Evolutionary conservation across 2,113 vertebrate species (phyloP).

Genomic region (Ploceus nigricollis): DNA sequence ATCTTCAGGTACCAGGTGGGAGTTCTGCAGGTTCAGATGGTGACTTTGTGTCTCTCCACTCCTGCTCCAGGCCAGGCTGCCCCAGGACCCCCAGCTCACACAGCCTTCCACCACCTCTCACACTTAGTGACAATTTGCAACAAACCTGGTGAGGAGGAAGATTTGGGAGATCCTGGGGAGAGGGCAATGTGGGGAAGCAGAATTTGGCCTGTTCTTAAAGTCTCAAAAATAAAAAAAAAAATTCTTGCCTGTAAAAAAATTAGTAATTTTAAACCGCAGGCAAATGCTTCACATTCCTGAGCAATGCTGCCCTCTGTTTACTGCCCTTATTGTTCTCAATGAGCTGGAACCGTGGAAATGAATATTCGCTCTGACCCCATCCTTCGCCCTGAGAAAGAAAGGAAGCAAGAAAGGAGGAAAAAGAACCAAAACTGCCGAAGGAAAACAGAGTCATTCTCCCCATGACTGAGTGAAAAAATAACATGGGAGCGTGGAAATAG

Average conservation of each 20-base stretch:
- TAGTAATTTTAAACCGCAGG: conserved; percentile 54
- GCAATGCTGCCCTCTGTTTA: conserved; percentile 65
- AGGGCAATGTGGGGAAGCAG: background rate
- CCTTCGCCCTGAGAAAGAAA: conserved; percentile 15
- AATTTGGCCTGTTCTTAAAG: background rate
- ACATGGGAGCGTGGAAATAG: background rate
- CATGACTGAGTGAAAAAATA: conserved; percentile 21
- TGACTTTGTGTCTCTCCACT: background rate
- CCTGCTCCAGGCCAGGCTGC: background rate
- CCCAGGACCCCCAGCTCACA: fast-evolving
- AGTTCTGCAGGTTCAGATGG: background rate
- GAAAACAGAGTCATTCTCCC: conserved; percentile 40
- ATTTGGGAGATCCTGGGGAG: background rate
- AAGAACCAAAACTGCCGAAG: background rate
- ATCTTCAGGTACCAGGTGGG: background rate
- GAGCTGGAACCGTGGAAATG: conserved; percentile 64
- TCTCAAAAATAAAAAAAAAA: background rate
- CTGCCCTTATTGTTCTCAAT: conserved; percentile 65
- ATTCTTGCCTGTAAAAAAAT: conserved; percentile 33
- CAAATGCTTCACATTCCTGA: conserved; percentile 60
- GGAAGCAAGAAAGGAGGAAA: background rate
- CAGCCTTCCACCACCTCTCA: background rate
- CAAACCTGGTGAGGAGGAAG: background rate
- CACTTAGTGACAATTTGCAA: background rate
- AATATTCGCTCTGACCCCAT: conserved; percentile 41